Evolutionary conservation across 2,797 vertebrate species (phyloP).

Genomic region (Lagorchestes hirsutus): DNA sequence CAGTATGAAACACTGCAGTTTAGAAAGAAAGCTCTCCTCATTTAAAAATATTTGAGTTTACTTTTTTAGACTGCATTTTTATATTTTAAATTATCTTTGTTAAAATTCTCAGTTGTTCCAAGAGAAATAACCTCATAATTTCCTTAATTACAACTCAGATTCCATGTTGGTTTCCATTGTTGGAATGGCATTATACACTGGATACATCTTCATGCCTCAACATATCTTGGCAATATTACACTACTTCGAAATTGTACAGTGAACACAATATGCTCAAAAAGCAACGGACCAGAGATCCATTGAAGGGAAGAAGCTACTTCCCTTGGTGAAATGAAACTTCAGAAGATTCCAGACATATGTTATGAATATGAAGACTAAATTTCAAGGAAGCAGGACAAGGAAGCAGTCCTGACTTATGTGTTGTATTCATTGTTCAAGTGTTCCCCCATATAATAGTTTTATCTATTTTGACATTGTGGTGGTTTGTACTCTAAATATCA

Average conservation of each 20-base stretch:
- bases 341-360: constrained; percentile 17
- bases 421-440: too few relatives aligned
- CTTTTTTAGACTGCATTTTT: neutral
- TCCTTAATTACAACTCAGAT: constrained; percentile 87
- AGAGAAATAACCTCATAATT: neutral
- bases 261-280: constrained; percentile 80
- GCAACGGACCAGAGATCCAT: constrained; percentile 60
- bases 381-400: too few relatives aligned
- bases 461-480: too few relatives aligned
- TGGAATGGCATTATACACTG: constrained; percentile 96
- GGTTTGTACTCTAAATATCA: constrained; percentile 87
- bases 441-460: too few relatives aligned
- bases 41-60: neutral
- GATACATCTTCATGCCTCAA: constrained; percentile 98
- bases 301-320: constrained; percentile 73
- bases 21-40: neutral
- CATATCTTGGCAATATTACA: constrained; percentile 99
- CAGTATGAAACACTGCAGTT: neutral
- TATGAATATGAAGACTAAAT: too few relatives aligned
- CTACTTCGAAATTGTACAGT: constrained; percentile 97
- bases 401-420: too few relatives aligned
- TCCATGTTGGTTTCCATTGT: constrained; percentile 91
- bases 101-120: neutral
- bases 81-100: constrained; percentile 53
- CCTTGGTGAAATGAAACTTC: constrained; percentile 75